These are phyloP conservation scores for Aphodius sticticus DNA, from an alignment of 2,888 invertebrate genomes.

Conservation along the genomic window DNA sequence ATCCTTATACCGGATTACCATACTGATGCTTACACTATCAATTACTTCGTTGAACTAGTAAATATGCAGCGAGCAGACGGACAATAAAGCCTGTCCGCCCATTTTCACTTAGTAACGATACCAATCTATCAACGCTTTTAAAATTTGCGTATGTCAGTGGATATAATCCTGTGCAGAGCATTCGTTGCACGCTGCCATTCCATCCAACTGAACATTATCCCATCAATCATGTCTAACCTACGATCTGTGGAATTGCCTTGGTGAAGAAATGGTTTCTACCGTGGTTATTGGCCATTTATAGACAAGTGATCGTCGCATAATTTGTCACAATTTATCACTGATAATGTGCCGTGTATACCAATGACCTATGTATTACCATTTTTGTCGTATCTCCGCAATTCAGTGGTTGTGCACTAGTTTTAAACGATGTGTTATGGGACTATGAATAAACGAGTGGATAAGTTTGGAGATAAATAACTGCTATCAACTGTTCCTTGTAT, in stretches of 20 bases:
- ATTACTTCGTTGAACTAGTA: not conserved
- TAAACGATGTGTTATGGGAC: too few relatives aligned
- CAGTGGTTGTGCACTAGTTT: too few relatives aligned
- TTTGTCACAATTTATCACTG: not conserved
- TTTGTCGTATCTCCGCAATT: too few relatives aligned
- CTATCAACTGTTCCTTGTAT: too few relatives aligned
- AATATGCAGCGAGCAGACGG: not conserved
- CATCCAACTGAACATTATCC: not conserved
- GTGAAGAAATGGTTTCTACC: not conserved
- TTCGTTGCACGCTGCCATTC: not conserved
- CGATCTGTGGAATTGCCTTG: not conserved
- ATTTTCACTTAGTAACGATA: not conserved
- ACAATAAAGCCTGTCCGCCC: not conserved
- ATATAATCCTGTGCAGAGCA: not conserved
- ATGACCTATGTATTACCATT: not conserved
- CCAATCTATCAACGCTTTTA: not conserved
- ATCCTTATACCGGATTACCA: not conserved
- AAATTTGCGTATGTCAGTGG: not conserved
- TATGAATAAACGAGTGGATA: too few relatives aligned
- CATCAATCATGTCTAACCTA: not conserved
- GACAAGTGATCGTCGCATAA: not conserved
- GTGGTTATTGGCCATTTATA: not conserved
- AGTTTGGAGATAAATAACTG: too few relatives aligned
- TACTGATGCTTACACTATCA: not conserved
- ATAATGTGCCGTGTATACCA: not conserved